Conservation (phyloP, 1,140 invertebrate genomes). For the Cardiocondyla obscurior region DNA sequence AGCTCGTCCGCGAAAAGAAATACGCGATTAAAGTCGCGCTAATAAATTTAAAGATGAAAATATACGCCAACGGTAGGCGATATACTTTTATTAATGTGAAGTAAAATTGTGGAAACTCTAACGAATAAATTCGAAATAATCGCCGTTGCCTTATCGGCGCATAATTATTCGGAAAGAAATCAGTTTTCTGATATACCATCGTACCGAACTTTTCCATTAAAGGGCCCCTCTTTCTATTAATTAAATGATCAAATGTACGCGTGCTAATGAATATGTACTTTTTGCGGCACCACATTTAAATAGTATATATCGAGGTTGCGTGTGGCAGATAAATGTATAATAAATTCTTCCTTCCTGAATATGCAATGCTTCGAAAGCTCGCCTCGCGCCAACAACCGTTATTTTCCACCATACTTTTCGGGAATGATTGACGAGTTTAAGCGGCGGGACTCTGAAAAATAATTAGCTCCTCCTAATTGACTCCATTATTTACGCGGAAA, state of each 20-base stretch:
- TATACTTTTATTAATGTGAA: neutral
- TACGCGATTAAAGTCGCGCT: constrained; percentile 18
- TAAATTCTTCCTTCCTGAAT: constrained; percentile 64
- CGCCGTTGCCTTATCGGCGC: neutral
- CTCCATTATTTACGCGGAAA: constrained; percentile 60
- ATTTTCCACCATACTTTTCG: constrained; percentile 42
- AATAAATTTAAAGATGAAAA: constrained; percentile 22
- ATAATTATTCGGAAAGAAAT: constrained; percentile 5
- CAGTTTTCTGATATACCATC: neutral
- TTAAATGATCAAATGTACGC: constrained; percentile 39
- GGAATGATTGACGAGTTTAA: constrained; percentile 57
- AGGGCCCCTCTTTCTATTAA: constrained; percentile 26
- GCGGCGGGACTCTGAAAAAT: constrained; percentile 54
- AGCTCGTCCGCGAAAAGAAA: neutral
- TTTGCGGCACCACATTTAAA: constrained; percentile 49
- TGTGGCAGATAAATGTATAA: constrained; percentile 61
- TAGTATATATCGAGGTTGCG: constrained; percentile 16
- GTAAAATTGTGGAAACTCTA: neutral
- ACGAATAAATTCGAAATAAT: constrained; percentile 5
- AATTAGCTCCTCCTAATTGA: constrained; percentile 63
- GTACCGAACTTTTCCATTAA: constrained; percentile 16
- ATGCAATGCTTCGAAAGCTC: constrained; percentile 60
- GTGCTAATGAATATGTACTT: constrained; percentile 32
- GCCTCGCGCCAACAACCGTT: constrained; percentile 37
- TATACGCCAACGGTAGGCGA: neutral